Evolutionary conservation across 2,113 vertebrate species (phyloP), one percentile per base, ranked within the genome.

Genomic region (Sinocyclocheilus anophthalmus): DNA sequence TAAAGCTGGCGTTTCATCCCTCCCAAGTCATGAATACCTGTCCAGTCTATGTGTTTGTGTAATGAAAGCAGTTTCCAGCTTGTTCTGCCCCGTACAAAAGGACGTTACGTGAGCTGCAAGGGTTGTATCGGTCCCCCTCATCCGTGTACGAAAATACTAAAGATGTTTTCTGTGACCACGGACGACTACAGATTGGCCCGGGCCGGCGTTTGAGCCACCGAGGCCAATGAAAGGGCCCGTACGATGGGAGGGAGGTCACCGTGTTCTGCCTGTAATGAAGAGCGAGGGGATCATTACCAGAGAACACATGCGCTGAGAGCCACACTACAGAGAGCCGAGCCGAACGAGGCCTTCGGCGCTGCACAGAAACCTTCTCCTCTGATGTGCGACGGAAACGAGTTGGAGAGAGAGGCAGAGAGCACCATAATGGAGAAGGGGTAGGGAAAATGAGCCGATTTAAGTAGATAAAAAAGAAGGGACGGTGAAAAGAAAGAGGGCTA

Each of bases 301-400:
- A 70, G 48, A 83, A 70, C 69, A 73, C 67, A 83, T 57, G 48
- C 2, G 20, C 65, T 22, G 24, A 83, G 81, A 83, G 83, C 89
- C 90, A 87, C 87, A 90, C 87, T 90, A 88, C 85, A 77, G 86
- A 88, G 83, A 88, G 80, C 76, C 78, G 76, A 73, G 73, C 13
- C 30, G n/a, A 72, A 70, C 57, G 59, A 81, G 63, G 24, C 37
- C 39, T 42, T n/a, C 26, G 33, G 45, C 26, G 30, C 18, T 26
- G n/a, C 63, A 30, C 26, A 16, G 26, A 70, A 22, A 24, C 26
- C 81, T 37, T 69, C 24, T 67, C 8, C 63, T 72, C 50, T 37
- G 73, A 59, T 81, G 73, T 77, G 48, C 70, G 61, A 48, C 2
- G 13, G 45, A 59, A 63, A 63, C 20, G 70, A 82, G 18, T 7